phyloP scores from a whole-genome alignment of 2,797 vertebrate genomes.

The Liasis olivaceus region DNA sequence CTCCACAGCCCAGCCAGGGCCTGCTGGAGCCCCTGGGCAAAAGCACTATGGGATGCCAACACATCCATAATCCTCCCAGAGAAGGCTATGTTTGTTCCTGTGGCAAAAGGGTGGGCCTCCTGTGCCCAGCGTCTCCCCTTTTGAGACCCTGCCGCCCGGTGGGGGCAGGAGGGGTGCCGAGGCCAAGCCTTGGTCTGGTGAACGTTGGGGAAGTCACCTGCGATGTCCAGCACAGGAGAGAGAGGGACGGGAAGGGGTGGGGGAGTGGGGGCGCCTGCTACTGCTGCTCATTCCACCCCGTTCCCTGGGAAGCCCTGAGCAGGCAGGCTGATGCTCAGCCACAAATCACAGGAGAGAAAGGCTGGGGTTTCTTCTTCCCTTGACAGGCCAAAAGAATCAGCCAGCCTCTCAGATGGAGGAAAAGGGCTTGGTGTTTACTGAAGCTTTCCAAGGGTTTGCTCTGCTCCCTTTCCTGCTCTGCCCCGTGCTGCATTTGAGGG shows the following conservation, averaged over 20 bases:
- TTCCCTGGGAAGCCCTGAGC: slow-evolving; percentile 10
- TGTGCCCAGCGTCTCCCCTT: background rate
- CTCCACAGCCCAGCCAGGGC: background rate
- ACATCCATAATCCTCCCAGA: background rate
- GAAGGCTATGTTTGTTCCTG: background rate
- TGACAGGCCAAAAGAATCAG: background rate
- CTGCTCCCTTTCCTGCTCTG: background rate
- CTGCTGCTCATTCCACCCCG: background rate
- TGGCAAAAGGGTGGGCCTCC: background rate
- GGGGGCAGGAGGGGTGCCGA: background rate
- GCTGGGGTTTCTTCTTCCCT: background rate
- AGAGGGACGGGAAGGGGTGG: background rate
- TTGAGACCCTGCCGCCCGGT: background rate
- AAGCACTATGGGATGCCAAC: background rate
- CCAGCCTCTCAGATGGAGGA: slow-evolving; percentile 5
- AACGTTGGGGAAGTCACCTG: background rate
- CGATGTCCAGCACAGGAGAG: background rate
- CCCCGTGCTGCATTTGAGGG: background rate
- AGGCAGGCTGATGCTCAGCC: slow-evolving; percentile 14
- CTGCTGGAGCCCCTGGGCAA: background rate
- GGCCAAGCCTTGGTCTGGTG: too few species aligned
- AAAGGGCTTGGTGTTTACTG: background rate
- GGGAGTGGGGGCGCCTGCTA: background rate
- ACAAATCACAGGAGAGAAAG: background rate
- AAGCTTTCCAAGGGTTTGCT: background rate